A percentile compares a stretch with the other conserved stretches of the same genome.
Conservation (phyloP, 2,797 vertebrate species). For the Platalea minor region DNA sequence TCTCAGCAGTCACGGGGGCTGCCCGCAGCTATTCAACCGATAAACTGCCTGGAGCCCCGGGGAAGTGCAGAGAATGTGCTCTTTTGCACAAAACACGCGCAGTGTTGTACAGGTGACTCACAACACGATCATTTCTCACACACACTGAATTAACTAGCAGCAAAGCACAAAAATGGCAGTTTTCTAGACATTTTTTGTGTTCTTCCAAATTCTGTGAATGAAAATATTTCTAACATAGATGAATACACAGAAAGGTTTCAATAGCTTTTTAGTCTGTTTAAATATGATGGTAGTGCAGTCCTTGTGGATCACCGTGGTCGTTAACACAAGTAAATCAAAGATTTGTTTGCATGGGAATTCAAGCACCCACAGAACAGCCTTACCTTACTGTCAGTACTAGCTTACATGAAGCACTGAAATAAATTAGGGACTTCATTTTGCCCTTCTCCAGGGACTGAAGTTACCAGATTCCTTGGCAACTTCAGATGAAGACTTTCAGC, state of each 20-base stretch:
- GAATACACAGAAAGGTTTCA: neutral
- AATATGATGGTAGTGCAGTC: rapidly evolving
- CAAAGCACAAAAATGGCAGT: neutral
- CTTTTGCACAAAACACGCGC: rapidly evolving
- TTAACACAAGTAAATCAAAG: neutral
- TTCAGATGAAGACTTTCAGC: neutral
- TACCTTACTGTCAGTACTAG: neutral
- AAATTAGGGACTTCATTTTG: neutral
- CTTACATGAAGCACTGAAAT: neutral
- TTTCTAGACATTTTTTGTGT: neutral
- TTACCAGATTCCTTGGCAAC: neutral
- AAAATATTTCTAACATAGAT: neutral
- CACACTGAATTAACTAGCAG: neutral
- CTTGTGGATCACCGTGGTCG: neutral
- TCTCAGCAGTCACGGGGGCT: neutral
- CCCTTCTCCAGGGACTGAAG: neutral
- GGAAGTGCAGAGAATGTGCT: neutral
- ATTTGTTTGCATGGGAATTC: neutral
- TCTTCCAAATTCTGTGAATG: neutral
- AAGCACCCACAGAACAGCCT: neutral
- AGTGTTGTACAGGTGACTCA: neutral
- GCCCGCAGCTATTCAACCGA: neutral
- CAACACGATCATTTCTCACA: neutral
- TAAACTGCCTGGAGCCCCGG: neutral
- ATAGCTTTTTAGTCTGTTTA: neutral